Evolutionary conservation across 2,797 vertebrate species (phyloP), one percentile per base, ranked within the genome.

Genomic region (Chelmon rostratus): DNA sequence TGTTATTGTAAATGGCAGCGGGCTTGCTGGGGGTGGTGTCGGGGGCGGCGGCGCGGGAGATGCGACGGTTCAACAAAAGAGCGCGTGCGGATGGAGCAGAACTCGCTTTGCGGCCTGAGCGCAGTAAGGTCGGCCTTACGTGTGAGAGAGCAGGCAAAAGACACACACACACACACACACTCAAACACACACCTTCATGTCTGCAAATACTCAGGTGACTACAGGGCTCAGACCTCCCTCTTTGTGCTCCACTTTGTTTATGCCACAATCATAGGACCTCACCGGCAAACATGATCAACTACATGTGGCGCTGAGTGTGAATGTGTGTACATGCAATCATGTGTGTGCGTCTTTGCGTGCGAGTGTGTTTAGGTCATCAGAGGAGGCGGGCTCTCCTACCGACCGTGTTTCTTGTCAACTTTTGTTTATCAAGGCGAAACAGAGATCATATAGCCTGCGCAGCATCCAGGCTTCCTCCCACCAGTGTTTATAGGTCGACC

Each of bases 1-100:
- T 88, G 88, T 90, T 91, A 83, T 92, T 89, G 82, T 78, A 81
- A 87, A 89, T 78, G 86, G 68, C 86, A 74, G 81, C 21, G 85
- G 79, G 74, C 88, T 88, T n/a, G 76, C 59, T 16, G 52, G 76
- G 78, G 78, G 52, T 54, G 76, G 73, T 23, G 81, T 73, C 33
- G 69, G 47, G 38, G 78, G 70, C 23, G 79, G 76, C 37, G 75
- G 83, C n/a, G 52, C 42, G 54, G 33, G 76, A 76, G 73, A 83
- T 83, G 86, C 73, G 83, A 87, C 68, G 86, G 80, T 79, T 88
- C 74, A 68, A 86, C 86, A 87, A 84, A 86, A 84, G 75, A 81
- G 47, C 75, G 71, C 15, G 57, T 63, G 59, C 63, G 63, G 76
- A 33, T 57, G 19, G 38, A 28, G 42, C 68, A 74, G 76, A 68